These are phyloP conservation scores for Drosophila formosana DNA, from an alignment of 2,888 invertebrate species.

Conservation along the genomic window DNA sequence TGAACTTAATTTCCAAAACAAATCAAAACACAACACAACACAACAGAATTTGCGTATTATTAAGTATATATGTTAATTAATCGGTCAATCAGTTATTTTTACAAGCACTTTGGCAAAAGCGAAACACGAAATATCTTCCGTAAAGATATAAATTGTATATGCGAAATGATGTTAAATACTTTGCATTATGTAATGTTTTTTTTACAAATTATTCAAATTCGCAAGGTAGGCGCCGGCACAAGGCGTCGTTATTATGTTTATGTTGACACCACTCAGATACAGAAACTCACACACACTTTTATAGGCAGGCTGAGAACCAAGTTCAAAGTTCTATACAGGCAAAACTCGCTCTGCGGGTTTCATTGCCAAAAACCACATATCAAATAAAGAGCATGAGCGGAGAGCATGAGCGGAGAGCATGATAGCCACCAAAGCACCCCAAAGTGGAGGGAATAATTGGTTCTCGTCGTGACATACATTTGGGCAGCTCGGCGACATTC, in stretches of 20 bases:
- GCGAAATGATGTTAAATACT: slow-evolving; percentile 29
- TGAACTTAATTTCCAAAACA: slow-evolving; percentile 10
- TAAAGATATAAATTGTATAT: slow-evolving; percentile 67
- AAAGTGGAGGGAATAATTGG: neutral
- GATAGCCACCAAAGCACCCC: slow-evolving; percentile 9
- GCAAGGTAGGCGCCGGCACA: slow-evolving; percentile 35
- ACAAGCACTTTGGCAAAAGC: slow-evolving; percentile 34
- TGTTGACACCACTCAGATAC: slow-evolving; percentile 50
- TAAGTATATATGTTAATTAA: slow-evolving; percentile 28
- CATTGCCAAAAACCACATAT: slow-evolving; percentile 19
- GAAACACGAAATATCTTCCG: slow-evolving; percentile 60
- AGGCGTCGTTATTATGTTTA: slow-evolving; percentile 47
- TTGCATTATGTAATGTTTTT: slow-evolving; percentile 36
- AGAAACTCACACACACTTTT: slow-evolving; percentile 9
- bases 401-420: slow-evolving; percentile 32
- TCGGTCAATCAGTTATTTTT: slow-evolving; percentile 29
- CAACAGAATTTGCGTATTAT: neutral
- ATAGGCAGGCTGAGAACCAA: slow-evolving; percentile 19
- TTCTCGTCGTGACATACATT: slow-evolving; percentile 24
- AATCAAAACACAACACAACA: neutral
- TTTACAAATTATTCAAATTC: slow-evolving; percentile 44
- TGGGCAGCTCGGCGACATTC: slow-evolving; percentile 7
- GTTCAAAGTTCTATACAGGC: slow-evolving; percentile 37
- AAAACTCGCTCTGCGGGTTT: slow-evolving; percentile 43
- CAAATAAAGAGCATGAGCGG: slow-evolving; percentile 13